A percentile compares a stretch with the other conserved stretches of the same genome.
These are phyloP conservation scores for Acanthosepion esculentum DNA, from an alignment of 2,888 invertebrate species.

Conservation along the genomic window DNA sequence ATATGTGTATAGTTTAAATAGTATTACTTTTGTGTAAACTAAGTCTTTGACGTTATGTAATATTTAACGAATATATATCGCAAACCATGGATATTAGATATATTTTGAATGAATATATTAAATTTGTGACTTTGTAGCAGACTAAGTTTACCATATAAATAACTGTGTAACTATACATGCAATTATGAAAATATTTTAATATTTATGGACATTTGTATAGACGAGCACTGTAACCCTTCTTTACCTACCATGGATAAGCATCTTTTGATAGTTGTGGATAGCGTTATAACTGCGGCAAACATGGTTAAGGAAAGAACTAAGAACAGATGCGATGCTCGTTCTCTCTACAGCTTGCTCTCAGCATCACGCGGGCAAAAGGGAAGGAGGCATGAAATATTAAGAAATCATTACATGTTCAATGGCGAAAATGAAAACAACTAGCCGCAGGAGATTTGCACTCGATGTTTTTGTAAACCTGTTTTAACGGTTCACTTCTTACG, in stretches of 20 bases:
- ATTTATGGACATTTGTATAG: neutral
- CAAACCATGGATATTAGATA: too few relatives aligned
- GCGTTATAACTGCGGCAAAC: neutral
- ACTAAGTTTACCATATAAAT: neutral
- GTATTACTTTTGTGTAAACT: too few relatives aligned
- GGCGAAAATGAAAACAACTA: neutral
- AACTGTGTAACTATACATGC: neutral
- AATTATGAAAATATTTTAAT: neutral
- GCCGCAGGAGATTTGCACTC: neutral
- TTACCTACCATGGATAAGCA: constrained; percentile 13
- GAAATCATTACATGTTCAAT: constrained; percentile 33
- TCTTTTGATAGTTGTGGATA: constrained; percentile 1
- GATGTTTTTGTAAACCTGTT: constrained; percentile 33
- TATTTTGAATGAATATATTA: too few relatives aligned
- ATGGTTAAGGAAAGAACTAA: neutral
- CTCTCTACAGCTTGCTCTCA: neutral
- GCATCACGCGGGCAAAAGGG: neutral
- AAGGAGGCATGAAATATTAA: constrained; percentile 33
- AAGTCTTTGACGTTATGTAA: too few relatives aligned
- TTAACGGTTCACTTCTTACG: constrained; percentile 13
- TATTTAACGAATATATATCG: too few relatives aligned
- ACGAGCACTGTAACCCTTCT: neutral
- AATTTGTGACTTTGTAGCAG: neutral
- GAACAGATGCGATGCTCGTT: constrained; percentile 15
- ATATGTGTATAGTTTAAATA: too few relatives aligned